These are phyloP conservation scores for Camponotus floridanus DNA, from an alignment of 1,140 invertebrate species.

Conservation along the genomic window DNA sequence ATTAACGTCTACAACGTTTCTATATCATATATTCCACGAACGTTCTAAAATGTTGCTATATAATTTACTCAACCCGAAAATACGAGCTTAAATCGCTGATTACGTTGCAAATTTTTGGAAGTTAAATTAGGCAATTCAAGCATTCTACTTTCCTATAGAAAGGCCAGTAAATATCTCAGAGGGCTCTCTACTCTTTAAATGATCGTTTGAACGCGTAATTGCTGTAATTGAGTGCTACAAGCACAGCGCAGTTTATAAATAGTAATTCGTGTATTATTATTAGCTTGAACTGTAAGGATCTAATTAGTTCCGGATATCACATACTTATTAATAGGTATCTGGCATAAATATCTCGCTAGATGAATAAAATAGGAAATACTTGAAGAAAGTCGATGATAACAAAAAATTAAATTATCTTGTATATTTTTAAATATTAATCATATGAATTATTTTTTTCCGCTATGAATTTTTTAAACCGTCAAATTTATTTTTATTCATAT, in stretches of 20 bases:
- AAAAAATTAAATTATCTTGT: background rate
- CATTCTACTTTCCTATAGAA: background rate
- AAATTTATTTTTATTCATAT: background rate
- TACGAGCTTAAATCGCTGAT: conserved; percentile 47
- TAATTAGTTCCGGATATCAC: conserved; percentile 42
- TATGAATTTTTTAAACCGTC: background rate
- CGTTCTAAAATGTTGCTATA: conserved; percentile 30
- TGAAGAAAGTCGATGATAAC: background rate
- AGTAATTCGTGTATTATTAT: conserved; percentile 53
- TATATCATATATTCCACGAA: conserved; percentile 29
- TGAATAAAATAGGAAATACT: background rate
- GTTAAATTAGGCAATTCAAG: conserved; percentile 57
- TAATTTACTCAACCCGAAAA: conserved; percentile 45
- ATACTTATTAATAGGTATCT: conserved; percentile 30
- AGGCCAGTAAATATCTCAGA: conserved; percentile 44
- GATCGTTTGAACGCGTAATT: conserved; percentile 50
- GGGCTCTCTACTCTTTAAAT: conserved; percentile 35
- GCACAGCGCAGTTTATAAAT: conserved; percentile 44
- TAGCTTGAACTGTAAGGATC: conserved; percentile 20
- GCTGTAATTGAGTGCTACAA: conserved; percentile 39
- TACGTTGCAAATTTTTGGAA: conserved; percentile 49
- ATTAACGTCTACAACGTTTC: conserved; percentile 55
- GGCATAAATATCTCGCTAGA: background rate
- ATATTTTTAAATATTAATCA: background rate
- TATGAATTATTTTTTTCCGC: background rate